Percentiles rank a stretch among this genome's conserved stretches.
Evolutionary conservation across 2,113 vertebrate genomes (phyloP).

Genomic region (Gadus chalcogrammus): DNA sequence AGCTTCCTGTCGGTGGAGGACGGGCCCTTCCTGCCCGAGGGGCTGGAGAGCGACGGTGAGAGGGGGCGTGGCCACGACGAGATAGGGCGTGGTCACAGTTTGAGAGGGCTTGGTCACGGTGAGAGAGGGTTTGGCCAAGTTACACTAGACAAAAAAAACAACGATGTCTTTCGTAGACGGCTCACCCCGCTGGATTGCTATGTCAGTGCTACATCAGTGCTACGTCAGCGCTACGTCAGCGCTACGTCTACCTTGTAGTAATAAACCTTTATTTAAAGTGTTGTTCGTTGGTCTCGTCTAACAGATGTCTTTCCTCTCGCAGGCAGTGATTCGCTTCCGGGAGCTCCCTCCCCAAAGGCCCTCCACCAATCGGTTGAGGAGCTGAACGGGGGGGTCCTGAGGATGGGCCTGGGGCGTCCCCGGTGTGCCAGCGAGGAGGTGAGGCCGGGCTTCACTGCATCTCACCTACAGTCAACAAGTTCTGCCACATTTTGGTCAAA

Average conservation of each 20-base stretch:
- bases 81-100: not conserved
- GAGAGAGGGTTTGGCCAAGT: constrained; percentile 10
- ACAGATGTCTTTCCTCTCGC: not conserved
- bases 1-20: constrained; percentile 71
- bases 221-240: no score
- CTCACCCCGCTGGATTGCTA: no score
- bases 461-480: no score
- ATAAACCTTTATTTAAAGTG: no score
- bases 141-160: no score
- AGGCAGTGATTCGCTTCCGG: constrained; percentile 14
- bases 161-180: no score
- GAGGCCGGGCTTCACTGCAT: constrained; percentile 15
- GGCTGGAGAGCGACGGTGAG: constrained; percentile 87
- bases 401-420: constrained; percentile 38
- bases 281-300: not conserved
- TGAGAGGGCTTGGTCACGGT: constrained; percentile 68
- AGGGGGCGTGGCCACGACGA: constrained; percentile 10
- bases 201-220: no score
- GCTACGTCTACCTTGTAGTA: no score
- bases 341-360: constrained; percentile 50
- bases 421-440: constrained; percentile 81
- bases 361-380: constrained; percentile 76
- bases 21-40: constrained; percentile 75
- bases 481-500: no score
- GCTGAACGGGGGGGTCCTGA: constrained; percentile 58